Evolutionary conservation across 92 coral and sea anemone species (phyloP).

Genomic region (Parazoanthus darwini): DNA sequence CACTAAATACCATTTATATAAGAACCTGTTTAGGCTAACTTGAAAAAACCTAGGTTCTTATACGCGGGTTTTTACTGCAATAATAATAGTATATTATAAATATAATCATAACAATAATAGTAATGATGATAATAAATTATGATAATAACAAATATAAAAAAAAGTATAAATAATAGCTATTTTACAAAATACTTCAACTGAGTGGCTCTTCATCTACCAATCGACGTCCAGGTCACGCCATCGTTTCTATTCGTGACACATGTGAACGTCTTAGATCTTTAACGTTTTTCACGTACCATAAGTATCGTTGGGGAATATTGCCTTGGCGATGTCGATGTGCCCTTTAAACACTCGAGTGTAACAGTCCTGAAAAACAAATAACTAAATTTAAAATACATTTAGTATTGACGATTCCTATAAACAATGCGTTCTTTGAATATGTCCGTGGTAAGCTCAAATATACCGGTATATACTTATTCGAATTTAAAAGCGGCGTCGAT

Average conservation of each 20-base stretch:
- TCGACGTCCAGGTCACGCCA: background rate
- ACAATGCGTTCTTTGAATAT: background rate
- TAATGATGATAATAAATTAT: too few relatives aligned
- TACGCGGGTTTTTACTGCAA: too few relatives aligned
- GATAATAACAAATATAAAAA: too few relatives aligned
- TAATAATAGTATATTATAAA: too few relatives aligned
- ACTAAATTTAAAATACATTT: background rate
- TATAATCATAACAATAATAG: too few relatives aligned
- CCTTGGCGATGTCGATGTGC: conserved; percentile 93
- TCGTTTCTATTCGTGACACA: background rate
- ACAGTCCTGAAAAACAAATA: conserved; percentile 70
- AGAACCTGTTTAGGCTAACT: too few relatives aligned
- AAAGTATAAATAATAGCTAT: too few relatives aligned
- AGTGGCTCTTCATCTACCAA: too few relatives aligned
- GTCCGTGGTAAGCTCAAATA: background rate
- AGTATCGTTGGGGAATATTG: conserved; percentile 96
- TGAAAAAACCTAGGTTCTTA: too few relatives aligned
- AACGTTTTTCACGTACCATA: conserved; percentile 58
- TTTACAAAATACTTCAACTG: too few relatives aligned
- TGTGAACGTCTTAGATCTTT: background rate
- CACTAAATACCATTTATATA: too few relatives aligned
- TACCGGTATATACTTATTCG: background rate
- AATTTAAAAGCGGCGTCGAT: background rate
- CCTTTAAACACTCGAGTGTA: conserved; percentile 96
- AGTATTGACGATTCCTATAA: background rate